These are phyloP conservation scores for Agrilus planipennis DNA, from an alignment of 1,140 invertebrate species.

Conservation along the genomic window DNA sequence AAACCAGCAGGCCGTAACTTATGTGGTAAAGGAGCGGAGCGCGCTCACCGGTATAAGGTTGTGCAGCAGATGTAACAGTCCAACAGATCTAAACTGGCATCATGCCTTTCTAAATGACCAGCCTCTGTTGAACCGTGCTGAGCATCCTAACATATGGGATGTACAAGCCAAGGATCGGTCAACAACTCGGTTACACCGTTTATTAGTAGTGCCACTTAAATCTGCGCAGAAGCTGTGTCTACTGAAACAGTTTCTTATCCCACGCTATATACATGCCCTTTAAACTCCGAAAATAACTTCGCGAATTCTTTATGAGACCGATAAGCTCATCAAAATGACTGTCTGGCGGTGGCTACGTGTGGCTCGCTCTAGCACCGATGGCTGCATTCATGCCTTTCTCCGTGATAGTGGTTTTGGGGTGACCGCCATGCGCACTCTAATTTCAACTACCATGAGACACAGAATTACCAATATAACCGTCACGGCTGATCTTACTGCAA, in stretches of 20 bases:
- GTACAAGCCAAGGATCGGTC: neutral
- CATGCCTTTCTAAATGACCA: neutral
- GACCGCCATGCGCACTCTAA: neutral
- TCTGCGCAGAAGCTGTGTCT: no score
- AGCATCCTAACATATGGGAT: neutral
- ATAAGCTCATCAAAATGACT: neutral
- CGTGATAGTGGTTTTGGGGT: slow-evolving; percentile 2
- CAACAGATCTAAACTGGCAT: neutral
- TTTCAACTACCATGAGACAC: neutral
- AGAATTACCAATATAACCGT: neutral
- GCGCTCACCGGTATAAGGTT: neutral
- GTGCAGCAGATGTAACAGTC: neutral
- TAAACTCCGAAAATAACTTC: neutral
- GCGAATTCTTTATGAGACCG: neutral
- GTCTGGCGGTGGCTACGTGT: neutral
- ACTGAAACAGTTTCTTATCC: no score
- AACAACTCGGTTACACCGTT: no score
- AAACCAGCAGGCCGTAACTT: no score
- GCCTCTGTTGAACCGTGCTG: neutral
- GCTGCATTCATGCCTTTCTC: slow-evolving; percentile 1
- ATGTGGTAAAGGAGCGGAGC: neutral
- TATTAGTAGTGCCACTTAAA: no score
- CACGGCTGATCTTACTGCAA: neutral
- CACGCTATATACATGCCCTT: no score
- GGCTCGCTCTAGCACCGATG: neutral